Evolutionary conservation across 2,797 vertebrate genomes (phyloP).

Genomic region (Discoglossus pictus): DNA sequence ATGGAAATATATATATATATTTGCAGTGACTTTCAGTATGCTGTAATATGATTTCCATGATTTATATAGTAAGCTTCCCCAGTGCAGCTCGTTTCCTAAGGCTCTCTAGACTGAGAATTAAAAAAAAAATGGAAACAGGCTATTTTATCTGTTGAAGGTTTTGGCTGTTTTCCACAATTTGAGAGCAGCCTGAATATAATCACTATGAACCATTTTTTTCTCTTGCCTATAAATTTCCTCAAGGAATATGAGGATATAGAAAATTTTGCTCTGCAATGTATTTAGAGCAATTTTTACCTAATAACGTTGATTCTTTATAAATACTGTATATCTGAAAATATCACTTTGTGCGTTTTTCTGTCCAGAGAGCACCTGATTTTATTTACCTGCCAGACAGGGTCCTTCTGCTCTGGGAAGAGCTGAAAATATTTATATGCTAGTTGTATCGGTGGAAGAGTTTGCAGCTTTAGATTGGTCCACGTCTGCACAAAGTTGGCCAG

Average conservation of each 20-base stretch:
- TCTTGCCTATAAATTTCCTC: background rate
- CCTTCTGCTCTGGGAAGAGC: constrained; percentile 92
- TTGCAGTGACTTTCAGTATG: background rate
- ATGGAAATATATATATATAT: background rate
- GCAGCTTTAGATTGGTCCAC: constrained; percentile 92
- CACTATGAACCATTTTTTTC: constrained; percentile 10
- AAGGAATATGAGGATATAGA: constrained; percentile 7
- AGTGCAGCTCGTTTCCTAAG: background rate
- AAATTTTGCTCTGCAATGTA: constrained; percentile 10
- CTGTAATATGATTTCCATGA: background rate
- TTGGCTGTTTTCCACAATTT: constrained; percentile 25
- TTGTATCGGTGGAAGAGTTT: constrained; percentile 87
- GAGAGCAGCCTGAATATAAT: constrained; percentile 18
- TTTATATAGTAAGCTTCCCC: constrained; percentile 2
- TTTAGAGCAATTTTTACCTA: too few relatives aligned
- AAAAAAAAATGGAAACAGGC: constrained; percentile 6
- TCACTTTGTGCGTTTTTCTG: constrained; percentile 7
- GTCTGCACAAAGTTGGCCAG: constrained; percentile 90
- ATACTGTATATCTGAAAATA: constrained; percentile 25
- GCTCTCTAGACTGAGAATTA: background rate
- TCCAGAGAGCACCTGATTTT: constrained; percentile 12
- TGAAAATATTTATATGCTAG: constrained; percentile 93
- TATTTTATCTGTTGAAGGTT: constrained; percentile 3
- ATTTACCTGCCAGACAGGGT: constrained; percentile 93
- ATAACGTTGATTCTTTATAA: constrained; percentile 14